A percentile compares a stretch with the other conserved stretches of the same genome.
Conservation (phyloP, 2,113 vertebrate genomes). For the Caloenas nicobarica region DNA sequence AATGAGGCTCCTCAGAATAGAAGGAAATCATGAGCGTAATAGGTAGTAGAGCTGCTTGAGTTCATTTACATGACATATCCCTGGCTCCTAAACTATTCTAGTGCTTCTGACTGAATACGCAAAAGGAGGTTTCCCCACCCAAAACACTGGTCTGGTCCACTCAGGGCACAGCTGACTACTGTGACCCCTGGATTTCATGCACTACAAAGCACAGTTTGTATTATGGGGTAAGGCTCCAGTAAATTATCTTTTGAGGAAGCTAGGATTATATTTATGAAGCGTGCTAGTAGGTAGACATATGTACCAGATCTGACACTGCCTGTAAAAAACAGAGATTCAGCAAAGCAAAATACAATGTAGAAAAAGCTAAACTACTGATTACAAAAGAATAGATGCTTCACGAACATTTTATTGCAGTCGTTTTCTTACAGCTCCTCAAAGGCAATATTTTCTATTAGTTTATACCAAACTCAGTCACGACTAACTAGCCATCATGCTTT, state of each 20-base stretch:
- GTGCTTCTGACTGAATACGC: neutral
- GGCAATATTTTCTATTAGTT: neutral
- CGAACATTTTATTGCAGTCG: neutral
- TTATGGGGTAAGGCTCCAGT: neutral
- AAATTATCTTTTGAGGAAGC: neutral
- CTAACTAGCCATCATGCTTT: neutral
- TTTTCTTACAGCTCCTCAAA: neutral
- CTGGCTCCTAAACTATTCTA: conserved; percentile 18
- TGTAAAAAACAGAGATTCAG: neutral
- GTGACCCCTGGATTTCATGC: neutral
- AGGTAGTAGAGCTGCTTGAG: conserved; percentile 38
- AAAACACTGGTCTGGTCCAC: neutral
- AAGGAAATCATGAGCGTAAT: conserved; percentile 35
- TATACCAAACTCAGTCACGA: neutral
- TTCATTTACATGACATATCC: conserved; percentile 45
- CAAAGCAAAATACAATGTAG: neutral
- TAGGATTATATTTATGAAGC: neutral
- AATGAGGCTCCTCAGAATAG: conserved; percentile 32
- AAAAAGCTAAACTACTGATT: neutral
- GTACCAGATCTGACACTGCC: neutral
- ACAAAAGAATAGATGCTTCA: neutral
- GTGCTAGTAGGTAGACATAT: neutral
- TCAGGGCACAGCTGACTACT: neutral
- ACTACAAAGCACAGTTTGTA: neutral
- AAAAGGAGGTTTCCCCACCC: conserved; percentile 14